Evolutionary conservation across 2,113 vertebrate genomes (phyloP), one percentile per base, ranked within the genome.

Genomic region (Takifugu flavidus): DNA sequence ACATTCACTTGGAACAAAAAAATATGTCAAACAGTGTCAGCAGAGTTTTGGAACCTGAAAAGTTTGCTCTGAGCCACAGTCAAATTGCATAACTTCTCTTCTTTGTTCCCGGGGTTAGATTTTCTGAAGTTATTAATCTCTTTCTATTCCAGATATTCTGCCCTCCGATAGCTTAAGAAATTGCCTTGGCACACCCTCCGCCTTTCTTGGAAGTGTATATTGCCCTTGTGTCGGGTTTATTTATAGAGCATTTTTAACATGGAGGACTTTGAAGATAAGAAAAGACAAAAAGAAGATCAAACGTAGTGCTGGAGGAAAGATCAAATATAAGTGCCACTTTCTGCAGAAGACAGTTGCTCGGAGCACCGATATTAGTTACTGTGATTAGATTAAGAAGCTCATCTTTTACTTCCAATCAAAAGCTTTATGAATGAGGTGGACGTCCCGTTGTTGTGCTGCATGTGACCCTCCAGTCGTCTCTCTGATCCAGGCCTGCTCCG

Each of bases 401-500:
- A 13, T 44, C 10, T 44, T 44, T 44, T 13, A 5, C 12, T 44
- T 44, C 43, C 3, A 44, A 44, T 8, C 13, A 31, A 31, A 31
- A 31, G 29, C 29, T 31, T 31, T 1, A 31, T 31, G 4, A 31
- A 6, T 31, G 29, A 31, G 3, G 29, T 31, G 7, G 28, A 29
- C 28, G 3, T 29, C 5, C 28, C 3, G 3, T 29, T 29, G 20
- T 20, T 20, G 20, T 31, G 29, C 7, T 5, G 4, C 7, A 31
- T 31, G 3, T 31, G 7, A 31, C 29, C 29, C 7, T 6, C 29
- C 5, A 5, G 5, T 31, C 11, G 44, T 10, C 45, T 47, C 4
- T 46, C 6, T n/a, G 13, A 29, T 67, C 2, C 14, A 83, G 82
- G 71, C 65, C 15, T 53, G 7, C 42, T 83, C 77, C 0, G 61